phyloP scores from a whole-genome alignment of 2,888 invertebrate genomes.

The Chaetogeoica ovagalla region DNA sequence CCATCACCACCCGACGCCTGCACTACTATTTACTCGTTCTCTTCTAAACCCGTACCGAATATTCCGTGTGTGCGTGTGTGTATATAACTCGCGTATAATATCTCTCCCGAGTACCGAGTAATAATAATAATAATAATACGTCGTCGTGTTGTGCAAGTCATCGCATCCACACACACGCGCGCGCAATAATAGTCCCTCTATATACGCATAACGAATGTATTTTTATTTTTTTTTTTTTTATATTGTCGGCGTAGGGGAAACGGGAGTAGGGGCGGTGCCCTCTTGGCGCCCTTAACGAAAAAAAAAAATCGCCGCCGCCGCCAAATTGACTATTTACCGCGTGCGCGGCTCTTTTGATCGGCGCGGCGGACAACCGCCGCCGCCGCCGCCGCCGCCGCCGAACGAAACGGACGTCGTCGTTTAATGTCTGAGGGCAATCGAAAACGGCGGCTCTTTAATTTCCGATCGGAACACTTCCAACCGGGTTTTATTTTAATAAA shows the following conservation, averaged over 20 bases:
- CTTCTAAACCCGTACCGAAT: conserved; percentile 1
- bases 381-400: not conserved
- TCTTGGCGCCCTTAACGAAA: conserved; percentile 47
- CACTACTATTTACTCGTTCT: not conserved
- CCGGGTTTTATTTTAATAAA: not conserved
- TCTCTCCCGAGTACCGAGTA: conserved; percentile 5
- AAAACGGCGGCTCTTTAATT: conserved; percentile 35
- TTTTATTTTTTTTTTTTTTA: conserved; percentile 23
- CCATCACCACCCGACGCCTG: not conserved
- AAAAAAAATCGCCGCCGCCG: conserved; percentile 33
- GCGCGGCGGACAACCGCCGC: not conserved
- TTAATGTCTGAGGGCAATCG: not conserved
- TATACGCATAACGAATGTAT: conserved; percentile 51
- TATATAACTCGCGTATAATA: conserved; percentile 11
- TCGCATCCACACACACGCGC: conserved; percentile 6
- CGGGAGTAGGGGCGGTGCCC: conserved; percentile 30
- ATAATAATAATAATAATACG: not conserved
- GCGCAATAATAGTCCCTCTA: conserved; percentile 30
- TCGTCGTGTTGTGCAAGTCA: conserved; percentile 39
- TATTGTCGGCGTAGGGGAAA: too few species aligned
- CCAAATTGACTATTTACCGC: conserved; percentile 52
- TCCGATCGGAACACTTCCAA: conserved; percentile 48
- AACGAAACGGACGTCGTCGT: not conserved
- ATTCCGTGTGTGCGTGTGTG: too few species aligned
- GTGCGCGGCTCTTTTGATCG: conserved; percentile 49